Evolutionary conservation across 2,797 vertebrate genomes (phyloP).

Genomic region (Pterois miles): DNA sequence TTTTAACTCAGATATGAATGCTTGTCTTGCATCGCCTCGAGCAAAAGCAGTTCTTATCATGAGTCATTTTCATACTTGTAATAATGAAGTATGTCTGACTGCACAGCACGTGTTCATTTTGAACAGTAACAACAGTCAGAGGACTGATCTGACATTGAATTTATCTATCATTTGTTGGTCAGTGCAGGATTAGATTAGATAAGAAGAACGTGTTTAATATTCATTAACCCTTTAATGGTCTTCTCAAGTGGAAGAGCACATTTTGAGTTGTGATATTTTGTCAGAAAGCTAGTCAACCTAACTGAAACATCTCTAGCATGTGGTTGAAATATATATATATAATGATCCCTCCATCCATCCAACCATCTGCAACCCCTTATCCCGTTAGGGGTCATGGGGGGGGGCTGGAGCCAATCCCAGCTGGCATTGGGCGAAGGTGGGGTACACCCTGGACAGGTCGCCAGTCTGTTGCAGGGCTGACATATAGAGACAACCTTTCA

Average conservation of each 20-base stretch:
- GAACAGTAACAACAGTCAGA: conserved; percentile 7
- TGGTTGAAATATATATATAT: neutral
- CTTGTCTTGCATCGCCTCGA: conserved; percentile 51
- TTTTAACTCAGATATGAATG: conserved; percentile 60
- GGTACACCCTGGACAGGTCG: too few relatives aligned
- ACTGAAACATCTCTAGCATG: neutral
- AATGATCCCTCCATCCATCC: too few relatives aligned
- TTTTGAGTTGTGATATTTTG: neutral
- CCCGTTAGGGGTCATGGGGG: too few relatives aligned
- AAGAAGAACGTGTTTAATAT: neutral
- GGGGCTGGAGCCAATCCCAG: too few relatives aligned
- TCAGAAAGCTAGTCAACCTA: neutral
- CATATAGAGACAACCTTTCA: too few relatives aligned
- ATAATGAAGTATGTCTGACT: conserved; percentile 59
- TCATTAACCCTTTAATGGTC: neutral
- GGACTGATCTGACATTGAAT: conserved; percentile 14
- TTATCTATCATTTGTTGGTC: conserved; percentile 2
- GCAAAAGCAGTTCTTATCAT: conserved; percentile 59
- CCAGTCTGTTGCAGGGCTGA: too few relatives aligned
- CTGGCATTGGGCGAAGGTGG: too few relatives aligned
- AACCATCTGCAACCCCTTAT: too few relatives aligned
- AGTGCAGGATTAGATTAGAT: neutral
- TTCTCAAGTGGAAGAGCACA: neutral
- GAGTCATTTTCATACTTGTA: conserved; percentile 64
- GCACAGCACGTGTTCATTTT: conserved; percentile 41